These are phyloP conservation scores for Ammodramus savannarum DNA, from an alignment of 2,113 vertebrate species.

Conservation along the genomic window DNA sequence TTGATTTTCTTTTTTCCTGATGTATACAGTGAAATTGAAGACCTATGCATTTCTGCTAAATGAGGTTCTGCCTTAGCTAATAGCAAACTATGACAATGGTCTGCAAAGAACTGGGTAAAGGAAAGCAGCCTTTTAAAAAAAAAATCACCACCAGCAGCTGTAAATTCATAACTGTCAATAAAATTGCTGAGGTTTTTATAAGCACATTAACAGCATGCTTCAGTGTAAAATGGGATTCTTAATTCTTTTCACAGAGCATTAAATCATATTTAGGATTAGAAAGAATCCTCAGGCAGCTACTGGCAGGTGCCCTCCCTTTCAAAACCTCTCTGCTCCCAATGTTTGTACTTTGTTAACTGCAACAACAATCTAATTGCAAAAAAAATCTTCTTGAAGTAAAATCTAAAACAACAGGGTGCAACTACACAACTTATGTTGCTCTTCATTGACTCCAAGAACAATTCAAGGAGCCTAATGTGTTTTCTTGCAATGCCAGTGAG, in stretches of 20 bases:
- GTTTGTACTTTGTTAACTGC: neutral
- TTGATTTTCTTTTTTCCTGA: slow-evolving; percentile 29
- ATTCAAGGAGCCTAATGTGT: neutral
- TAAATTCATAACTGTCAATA: slow-evolving; percentile 56
- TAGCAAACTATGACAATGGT: neutral
- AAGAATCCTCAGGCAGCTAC: neutral
- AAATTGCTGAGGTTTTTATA: slow-evolving; percentile 48
- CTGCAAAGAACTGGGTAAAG: neutral
- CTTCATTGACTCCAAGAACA: neutral
- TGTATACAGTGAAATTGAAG: slow-evolving; percentile 28
- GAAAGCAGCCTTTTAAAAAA: neutral
- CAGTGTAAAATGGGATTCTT: slow-evolving; percentile 51
- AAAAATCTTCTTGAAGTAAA: neutral
- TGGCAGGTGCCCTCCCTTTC: neutral
- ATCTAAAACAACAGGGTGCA: neutral
- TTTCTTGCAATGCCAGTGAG: neutral
- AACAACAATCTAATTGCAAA: neutral
- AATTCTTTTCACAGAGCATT: slow-evolving; percentile 55
- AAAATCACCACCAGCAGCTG: slow-evolving; percentile 17
- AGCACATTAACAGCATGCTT: slow-evolving; percentile 30
- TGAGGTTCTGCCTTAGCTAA: slow-evolving; percentile 11
- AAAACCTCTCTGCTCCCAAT: neutral
- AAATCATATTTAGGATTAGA: slow-evolving; percentile 25
- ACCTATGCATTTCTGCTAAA: slow-evolving; percentile 12
- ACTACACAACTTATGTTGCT: neutral